Evolutionary conservation across 2,113 vertebrate species (phyloP), one percentile per base, ranked within the genome.

Genomic region (Garra rufa): DNA sequence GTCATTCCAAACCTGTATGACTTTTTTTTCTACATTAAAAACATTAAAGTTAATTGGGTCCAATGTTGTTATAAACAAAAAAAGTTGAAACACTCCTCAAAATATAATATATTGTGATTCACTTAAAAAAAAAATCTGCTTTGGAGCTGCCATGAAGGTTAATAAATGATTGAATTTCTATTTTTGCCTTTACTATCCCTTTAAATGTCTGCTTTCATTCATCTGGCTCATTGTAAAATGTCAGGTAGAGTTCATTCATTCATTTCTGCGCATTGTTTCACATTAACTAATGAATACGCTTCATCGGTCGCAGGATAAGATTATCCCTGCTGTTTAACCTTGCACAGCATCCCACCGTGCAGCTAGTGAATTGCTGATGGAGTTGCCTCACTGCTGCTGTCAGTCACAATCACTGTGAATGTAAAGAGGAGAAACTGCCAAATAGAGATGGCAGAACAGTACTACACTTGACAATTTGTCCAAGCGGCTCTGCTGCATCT

Each of bases 231-330:
- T 6, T n/a, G 34, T 70, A 43, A 13, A 70, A 70, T 43, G 9
- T n/a, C 67, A 70, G 19, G 19, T 71, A 43, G 69, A n/a, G 34
- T 44, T 71, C 10, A 24, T 69, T 67, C 63, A 67, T 67, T 69
- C 19, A 69, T 69, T 70, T 41, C 19, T 41, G 34, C 4, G 19
- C 52, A 57, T 57, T n/a, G 52, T 57, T 57, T n/a, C 52, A 41
- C 67, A 70, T 44, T 71, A 26, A 6, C 41, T 71, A n/a, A 71
- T 71, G 69, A 71, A 44, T 14, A 71, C 1, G 6, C 69, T 44
- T 24, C 5, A 71, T 44, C 69, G 24, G 69, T 43, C 69, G 6
- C 69, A 44, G 10, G 11, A 24, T 24, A 71, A 15, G 11, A 71
- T 43, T 14, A 14, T 41, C 15, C 19, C 69, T 71, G 41, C 41